Base-by-base conservation (phyloP, 2,797 vertebrate species). In the Micromesistius poutassou region DNA sequence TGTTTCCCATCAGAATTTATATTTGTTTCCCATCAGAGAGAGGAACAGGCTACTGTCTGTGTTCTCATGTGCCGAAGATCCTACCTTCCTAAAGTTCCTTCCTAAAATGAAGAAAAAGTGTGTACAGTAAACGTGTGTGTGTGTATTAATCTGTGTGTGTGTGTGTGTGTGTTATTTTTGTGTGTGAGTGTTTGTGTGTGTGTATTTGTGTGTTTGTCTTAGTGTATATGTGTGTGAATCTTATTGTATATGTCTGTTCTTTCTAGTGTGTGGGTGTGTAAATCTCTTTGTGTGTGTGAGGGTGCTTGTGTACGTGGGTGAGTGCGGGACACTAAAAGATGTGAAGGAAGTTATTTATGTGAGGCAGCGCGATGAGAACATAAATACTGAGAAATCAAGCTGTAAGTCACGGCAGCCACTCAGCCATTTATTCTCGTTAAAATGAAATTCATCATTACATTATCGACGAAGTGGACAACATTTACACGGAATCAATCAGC, bases 401-500 rank as follows among this genome's bases (percentile, higher is more conserved):
- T 31, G 31, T 50, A 73, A 30, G 62, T 46, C n/a, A 55, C 40
- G 40, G 74, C n/a, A 33, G 2, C 28, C 74, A 19, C 42, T 55
- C 74, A 46, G 16, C 66, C 2, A 36, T 72, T 80, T 78, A 42
- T 42, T 42, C 40, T 79, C 40, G 22, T 12, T 79, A 7, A 74
- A 81, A 78, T 28, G 0, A 79, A 76, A 82, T 85, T 76, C 30
- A 46, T 71, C 42, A 73, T 19, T 13, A 13, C 30, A 38, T 79
- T 81, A 85, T 82, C 72, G 40, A 78, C 31, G 33, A 0, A 19
- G 19, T 75, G 62, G 14, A 33, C 62, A 40, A 81, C 68, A 76
- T 83, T 73, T 13, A 66, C 36, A 66, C 50, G 83, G 30, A 77
- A 71, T 80, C 82, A 79, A 62, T 71, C 72, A 5, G 30, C 30